These are phyloP conservation scores for Ptychochromis oligacanthus DNA, from an alignment of 2,113 vertebrate species.

Conservation along the genomic window DNA sequence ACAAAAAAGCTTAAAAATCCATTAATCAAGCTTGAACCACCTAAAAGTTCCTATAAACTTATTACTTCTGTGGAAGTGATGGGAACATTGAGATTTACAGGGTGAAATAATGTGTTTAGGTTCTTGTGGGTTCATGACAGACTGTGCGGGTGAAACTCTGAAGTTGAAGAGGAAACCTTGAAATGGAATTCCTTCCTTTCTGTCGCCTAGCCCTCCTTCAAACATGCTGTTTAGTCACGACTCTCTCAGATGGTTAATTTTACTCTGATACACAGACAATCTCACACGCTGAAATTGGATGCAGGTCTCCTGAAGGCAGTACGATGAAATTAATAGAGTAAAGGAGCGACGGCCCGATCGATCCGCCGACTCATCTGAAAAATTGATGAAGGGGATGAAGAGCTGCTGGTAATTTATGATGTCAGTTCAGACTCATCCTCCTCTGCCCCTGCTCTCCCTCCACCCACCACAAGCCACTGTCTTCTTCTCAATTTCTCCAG, in stretches of 20 bases:
- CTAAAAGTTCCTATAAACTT: background rate
- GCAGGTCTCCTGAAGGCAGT: background rate
- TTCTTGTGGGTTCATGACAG: background rate
- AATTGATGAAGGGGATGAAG: slow-evolving; percentile 54
- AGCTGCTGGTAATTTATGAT: slow-evolving; percentile 53
- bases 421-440: background rate
- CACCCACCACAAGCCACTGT: background rate
- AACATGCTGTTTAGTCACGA: background rate
- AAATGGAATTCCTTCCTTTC: background rate
- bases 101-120: background rate
- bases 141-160: background rate
- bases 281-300: background rate
- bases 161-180: background rate
- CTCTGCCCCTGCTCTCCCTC: background rate
- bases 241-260: background rate
- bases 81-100: background rate
- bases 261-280: background rate
- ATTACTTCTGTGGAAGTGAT: background rate
- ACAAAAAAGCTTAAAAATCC: background rate
- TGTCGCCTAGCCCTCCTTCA: background rate
- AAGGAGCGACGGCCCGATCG: slow-evolving; percentile 20
- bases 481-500: background rate
- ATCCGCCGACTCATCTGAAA: slow-evolving; percentile 47
- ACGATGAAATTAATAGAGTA: slow-evolving; percentile 37
- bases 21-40: background rate